Base-by-base conservation (phyloP, 1,140 invertebrate species). In the Zaprionus taronus region DNA sequence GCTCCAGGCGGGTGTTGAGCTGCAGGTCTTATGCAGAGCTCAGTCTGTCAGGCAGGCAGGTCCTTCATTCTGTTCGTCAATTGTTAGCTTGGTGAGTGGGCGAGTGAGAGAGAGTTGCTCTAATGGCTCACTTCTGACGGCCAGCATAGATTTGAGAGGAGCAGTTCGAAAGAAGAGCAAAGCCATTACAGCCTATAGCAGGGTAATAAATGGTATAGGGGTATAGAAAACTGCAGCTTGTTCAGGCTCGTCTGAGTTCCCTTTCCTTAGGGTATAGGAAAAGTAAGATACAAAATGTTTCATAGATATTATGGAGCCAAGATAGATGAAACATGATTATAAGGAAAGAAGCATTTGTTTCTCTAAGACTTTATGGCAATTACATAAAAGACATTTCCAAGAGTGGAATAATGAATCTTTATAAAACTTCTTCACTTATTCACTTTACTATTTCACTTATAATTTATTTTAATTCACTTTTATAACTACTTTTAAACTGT, bases 51-150 rank as follows among this genome's bases (percentile, higher is more conserved):
- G 65, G 73, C 67, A 44, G 58, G 49, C 38, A 61, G 49, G 56
- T 70, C 64, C 79, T 49, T 73, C 57, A 69, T 31, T 57, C 31
- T 34, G 31, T 34, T 34, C 31, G 31, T 34, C 31, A 34, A 34
- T 34, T 34, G 31, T 34, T 34, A 4, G 61, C 64, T 60, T 44
- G 47, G 49, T 47, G 60, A 64, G 64, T 78, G 64, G 41, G 71
- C 73, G 66, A 61, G 83, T 22, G 22, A 22, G 22, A 69, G 65
- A 62, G 49, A 49, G 65, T 49, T 62, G 53, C 65, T 66, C 63
- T 85, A 83, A 83, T 80, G 80, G 80, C 83, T 80, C 77, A 78
- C 77, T 78, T 71, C 80, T 86, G 83, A 80, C 83, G 83, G 70
- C 77, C 81, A 80, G 77, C 83, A 72, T 82, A 83, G 83, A 83